Percentiles rank a stretch among this genome's conserved stretches.
Conservation (phyloP, 1,140 invertebrate genomes). For the Drosophila teissieri region DNA sequence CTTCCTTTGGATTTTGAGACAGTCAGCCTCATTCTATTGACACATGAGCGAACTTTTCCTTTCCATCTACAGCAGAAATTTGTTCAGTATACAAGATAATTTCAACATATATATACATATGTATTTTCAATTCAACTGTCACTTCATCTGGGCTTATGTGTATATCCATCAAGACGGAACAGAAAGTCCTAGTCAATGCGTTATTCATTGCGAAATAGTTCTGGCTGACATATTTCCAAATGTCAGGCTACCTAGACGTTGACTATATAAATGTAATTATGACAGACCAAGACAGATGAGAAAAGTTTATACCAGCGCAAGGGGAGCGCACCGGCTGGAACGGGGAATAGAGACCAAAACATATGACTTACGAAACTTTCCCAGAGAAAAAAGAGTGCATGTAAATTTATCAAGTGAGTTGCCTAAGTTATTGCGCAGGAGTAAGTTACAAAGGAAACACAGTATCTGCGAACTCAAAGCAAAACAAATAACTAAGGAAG, state of each 20-base stretch:
- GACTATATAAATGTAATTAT: conserved; percentile 80
- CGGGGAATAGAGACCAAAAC: conserved; percentile 28
- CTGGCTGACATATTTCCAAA: conserved; percentile 70
- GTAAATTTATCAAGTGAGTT: background rate
- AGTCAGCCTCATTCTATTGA: conserved; percentile 55
- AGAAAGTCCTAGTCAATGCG: conserved; percentile 65
- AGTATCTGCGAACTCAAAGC: background rate
- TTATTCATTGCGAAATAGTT: conserved; percentile 66
- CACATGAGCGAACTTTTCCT: conserved; percentile 69
- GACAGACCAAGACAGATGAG: conserved; percentile 66
- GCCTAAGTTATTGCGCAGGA: background rate
- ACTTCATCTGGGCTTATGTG: conserved; percentile 55
- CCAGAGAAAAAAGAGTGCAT: background rate
- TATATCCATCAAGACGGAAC: conserved; percentile 64
- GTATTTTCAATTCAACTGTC: conserved; percentile 66
- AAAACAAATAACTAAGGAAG: no score
- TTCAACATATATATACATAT: conserved; percentile 12
- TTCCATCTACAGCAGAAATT: conserved; percentile 70
- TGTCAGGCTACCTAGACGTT: conserved; percentile 63
- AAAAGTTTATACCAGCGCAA: conserved; percentile 41
- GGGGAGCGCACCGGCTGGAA: conserved; percentile 19
- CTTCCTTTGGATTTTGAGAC: conserved; percentile 24
- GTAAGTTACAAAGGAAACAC: background rate
- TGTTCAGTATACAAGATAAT: conserved; percentile 57
- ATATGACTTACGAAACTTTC: conserved; percentile 49